phyloP scores from a whole-genome alignment of 2,888 invertebrate species.

The Drosophila nr. perissopoda region DNA sequence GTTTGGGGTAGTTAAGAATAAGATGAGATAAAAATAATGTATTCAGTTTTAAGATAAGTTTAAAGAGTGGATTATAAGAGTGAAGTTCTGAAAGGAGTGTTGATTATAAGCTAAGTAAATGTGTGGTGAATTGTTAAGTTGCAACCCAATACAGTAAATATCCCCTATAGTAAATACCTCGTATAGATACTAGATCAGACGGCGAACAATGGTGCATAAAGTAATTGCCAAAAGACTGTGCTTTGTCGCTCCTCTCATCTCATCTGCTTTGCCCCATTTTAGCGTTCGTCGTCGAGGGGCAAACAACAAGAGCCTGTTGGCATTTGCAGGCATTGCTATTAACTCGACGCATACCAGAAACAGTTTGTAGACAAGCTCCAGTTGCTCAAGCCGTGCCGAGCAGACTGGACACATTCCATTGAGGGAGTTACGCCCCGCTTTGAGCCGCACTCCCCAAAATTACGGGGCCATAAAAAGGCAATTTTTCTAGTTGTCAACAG shows the following conservation, averaged over 20 bases:
- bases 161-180: not conserved
- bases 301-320: slow-evolving; percentile 57
- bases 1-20: not conserved
- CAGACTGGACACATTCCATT: slow-evolving; percentile 58
- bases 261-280: not conserved
- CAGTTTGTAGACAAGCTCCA: slow-evolving; percentile 38
- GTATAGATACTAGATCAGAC: slow-evolving; percentile 28
- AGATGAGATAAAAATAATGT: not conserved
- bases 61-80: not conserved
- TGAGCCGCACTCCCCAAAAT: slow-evolving; percentile 5
- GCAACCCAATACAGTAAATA: not conserved
- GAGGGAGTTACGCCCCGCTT: not conserved
- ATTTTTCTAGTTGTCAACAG: slow-evolving; percentile 79
- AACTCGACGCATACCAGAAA: slow-evolving; percentile 72
- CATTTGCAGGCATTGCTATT: slow-evolving; percentile 66
- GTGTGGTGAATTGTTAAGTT: not conserved
- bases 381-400: slow-evolving; percentile 29
- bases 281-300: slow-evolving; percentile 9
- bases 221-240: slow-evolving; percentile 62
- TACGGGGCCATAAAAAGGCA: slow-evolving; percentile 70
- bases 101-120: not conserved
- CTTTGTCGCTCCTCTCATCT: not conserved
- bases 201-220: slow-evolving; percentile 62
- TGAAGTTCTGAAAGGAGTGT: not conserved
- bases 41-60: not conserved